Percentiles rank a stretch among this genome's conserved stretches.
Evolutionary conservation across 2,888 invertebrate genomes (phyloP).

Genomic region (Andrena minutula): DNA sequence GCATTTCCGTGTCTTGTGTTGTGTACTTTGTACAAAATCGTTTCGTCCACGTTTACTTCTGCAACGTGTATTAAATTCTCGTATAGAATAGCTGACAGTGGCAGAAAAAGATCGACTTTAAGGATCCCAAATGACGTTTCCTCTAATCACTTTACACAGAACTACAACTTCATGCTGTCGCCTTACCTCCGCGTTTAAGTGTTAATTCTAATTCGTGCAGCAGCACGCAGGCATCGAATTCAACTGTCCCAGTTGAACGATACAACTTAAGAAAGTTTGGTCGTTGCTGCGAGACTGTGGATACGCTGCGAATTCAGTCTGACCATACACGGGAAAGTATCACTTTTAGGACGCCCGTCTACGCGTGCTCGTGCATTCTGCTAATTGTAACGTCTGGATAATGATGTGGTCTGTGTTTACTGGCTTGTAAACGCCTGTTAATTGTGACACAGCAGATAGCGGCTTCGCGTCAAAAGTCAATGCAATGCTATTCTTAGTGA

Average conservation of each 20-base stretch:
- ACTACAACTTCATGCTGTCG: background rate
- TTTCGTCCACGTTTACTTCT: background rate
- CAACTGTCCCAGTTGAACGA: background rate
- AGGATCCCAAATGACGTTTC: background rate
- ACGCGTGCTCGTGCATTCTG: background rate
- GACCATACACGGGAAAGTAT: background rate
- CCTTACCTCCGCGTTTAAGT: background rate
- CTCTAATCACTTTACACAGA: background rate
- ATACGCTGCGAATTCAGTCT: too few relatives aligned
- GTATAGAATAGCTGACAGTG: background rate
- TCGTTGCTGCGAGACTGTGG: too few relatives aligned
- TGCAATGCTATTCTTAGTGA: too few relatives aligned
- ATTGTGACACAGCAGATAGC: background rate
- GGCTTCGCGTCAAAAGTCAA: too few relatives aligned
- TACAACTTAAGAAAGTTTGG: too few relatives aligned
- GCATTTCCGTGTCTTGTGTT: background rate
- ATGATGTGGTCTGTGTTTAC: conserved; percentile 5
- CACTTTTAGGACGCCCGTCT: conserved; percentile 13
- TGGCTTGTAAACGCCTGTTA: conserved; percentile 3
- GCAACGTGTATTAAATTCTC: background rate
- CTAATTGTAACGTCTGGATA: conserved; percentile 23
- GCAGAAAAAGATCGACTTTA: background rate
- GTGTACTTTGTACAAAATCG: background rate
- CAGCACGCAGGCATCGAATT: background rate
- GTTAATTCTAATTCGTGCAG: background rate